Conservation (phyloP, 2,797 vertebrate genomes). For the Tokudaia muenninki region DNA sequence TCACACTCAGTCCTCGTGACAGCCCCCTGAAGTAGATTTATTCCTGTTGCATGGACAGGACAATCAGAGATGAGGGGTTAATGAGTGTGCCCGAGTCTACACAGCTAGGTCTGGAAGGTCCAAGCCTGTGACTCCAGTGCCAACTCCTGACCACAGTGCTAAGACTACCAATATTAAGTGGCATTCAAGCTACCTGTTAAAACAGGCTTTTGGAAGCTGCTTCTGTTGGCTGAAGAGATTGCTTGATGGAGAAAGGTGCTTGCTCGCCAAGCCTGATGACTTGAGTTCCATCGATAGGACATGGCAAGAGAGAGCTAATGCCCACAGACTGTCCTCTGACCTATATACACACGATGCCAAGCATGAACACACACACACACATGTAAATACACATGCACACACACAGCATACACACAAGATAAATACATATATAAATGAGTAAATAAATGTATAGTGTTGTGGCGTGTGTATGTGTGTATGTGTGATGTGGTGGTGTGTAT, state of each 20-base stretch:
- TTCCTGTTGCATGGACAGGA: not conserved
- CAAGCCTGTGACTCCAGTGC: not conserved
- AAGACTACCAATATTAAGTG: not conserved
- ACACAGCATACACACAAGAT: not conserved
- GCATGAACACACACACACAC: not conserved
- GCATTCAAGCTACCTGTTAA: not conserved
- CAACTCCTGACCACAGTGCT: not conserved
- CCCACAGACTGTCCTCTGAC: not conserved
- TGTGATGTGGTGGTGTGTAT: too few relatives aligned
- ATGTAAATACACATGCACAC: not conserved
- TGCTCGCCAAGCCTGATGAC: not conserved
- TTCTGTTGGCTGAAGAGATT: not conserved
- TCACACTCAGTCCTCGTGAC: not conserved
- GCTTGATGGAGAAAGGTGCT: not conserved
- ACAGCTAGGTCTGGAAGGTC: not conserved
- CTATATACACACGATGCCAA: not conserved
- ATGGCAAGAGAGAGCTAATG: not conserved
- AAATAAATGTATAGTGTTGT: not conserved
- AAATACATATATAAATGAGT: not conserved
- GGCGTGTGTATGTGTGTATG: too few relatives aligned
- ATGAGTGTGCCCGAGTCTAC: not conserved
- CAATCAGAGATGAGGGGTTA: conserved; percentile 3
- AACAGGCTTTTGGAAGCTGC: not conserved
- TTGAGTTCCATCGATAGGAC: not conserved
- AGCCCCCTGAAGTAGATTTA: not conserved